Percentiles rank a stretch among this genome's conserved stretches.
phyloP scores from a whole-genome alignment of 2,797 vertebrate genomes.

The Sparidentex hasta region DNA sequence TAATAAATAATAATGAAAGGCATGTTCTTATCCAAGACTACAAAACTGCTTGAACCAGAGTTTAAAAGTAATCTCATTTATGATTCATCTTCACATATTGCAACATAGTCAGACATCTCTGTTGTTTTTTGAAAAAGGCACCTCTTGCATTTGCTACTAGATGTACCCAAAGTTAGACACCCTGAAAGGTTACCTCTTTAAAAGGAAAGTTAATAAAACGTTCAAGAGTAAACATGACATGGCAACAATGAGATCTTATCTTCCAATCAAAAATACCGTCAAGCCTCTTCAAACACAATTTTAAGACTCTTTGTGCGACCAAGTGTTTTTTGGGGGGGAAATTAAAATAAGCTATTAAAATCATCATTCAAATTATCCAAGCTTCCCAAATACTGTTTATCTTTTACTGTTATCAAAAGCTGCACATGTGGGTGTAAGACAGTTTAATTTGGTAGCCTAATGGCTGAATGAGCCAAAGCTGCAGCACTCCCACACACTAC shows the following conservation, averaged over 20 bases:
- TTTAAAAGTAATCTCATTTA: neutral
- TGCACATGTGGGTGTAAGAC: neutral
- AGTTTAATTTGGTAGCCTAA: neutral
- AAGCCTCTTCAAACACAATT: neutral
- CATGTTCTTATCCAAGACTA: neutral
- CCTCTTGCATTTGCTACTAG: neutral
- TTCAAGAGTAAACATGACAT: neutral
- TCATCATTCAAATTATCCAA: constrained; percentile 1
- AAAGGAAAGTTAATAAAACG: neutral
- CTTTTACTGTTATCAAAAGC: neutral
- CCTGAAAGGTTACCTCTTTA: neutral
- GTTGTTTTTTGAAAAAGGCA: neutral
- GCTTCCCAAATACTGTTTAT: neutral
- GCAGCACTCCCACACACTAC: constrained; percentile 18
- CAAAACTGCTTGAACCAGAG: neutral
- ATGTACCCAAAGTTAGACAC: too few species aligned
- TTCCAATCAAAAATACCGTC: neutral
- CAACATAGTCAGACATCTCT: neutral
- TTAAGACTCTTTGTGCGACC: neutral
- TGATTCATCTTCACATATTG: neutral
- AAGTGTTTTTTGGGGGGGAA: neutral
- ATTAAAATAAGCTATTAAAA: neutral
- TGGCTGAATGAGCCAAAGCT: constrained; percentile 15
- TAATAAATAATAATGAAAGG: too few species aligned
- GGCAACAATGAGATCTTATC: neutral